phyloP scores from a whole-genome alignment of 2,113 vertebrate species.

The Tenebrosternarchus preto region DNA sequence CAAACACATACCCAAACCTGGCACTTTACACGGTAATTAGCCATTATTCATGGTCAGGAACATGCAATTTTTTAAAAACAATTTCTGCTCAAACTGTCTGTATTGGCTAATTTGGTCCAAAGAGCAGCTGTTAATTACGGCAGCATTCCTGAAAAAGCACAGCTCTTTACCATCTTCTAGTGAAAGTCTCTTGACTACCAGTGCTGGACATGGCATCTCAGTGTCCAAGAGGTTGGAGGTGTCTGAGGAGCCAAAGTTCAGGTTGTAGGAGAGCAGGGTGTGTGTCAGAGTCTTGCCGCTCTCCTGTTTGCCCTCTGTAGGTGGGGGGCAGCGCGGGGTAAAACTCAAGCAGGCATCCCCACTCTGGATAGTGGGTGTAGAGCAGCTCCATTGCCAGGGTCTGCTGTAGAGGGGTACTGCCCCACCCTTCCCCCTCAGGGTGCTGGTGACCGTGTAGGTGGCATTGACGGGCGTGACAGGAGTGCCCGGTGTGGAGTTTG shows the following conservation, averaged over 20 bases:
- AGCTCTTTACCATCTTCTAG: conserved; percentile 68
- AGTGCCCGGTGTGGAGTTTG: conserved; percentile 34
- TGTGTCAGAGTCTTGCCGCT: conserved; percentile 36
- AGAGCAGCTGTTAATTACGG: too few relatives aligned
- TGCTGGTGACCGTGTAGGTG: conserved; percentile 54
- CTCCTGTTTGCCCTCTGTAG: conserved; percentile 43
- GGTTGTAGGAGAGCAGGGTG: conserved; percentile 66
- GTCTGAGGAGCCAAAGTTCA: conserved; percentile 66
- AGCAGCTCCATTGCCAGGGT: conserved; percentile 54
- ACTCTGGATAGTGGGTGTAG: conserved; percentile 54
- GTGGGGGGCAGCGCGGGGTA: conserved; percentile 32
- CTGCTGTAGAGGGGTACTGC: background rate
- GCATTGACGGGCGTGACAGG: conserved; percentile 47
- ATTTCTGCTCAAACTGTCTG: too few relatives aligned
- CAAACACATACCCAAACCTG: too few relatives aligned
- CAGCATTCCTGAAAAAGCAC: too few relatives aligned
- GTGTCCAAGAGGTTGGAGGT: conserved; percentile 49
- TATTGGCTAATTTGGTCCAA: too few relatives aligned
- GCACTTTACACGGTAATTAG: too few relatives aligned
- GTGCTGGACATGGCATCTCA: conserved; percentile 65
- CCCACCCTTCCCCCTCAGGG: conserved; percentile 56
- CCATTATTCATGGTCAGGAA: too few relatives aligned
- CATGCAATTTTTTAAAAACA: too few relatives aligned
- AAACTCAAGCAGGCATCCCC: conserved; percentile 60
- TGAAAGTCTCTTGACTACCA: conserved; percentile 73